A percentile compares a stretch with the other conserved stretches of the same genome.
Conservation (phyloP, 2,888 invertebrate genomes). For the Oegoconia quadripuncta region DNA sequence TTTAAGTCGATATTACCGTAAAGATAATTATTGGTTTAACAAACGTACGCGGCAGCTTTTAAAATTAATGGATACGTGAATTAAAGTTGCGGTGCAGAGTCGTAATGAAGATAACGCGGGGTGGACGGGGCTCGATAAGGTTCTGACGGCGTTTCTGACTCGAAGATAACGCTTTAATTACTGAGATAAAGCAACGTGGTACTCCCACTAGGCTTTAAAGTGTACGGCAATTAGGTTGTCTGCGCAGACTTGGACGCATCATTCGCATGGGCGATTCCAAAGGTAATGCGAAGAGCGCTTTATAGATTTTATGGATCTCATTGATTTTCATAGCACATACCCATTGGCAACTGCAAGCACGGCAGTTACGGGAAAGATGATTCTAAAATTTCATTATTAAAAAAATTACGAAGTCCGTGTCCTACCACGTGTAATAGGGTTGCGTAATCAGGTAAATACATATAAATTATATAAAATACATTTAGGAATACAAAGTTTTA, state of each 20-base stretch:
- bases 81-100: slow-evolving; percentile 61
- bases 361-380: too few relatives aligned
- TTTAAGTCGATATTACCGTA: slow-evolving; percentile 48
- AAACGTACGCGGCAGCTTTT: slow-evolving; percentile 60
- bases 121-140: slow-evolving; percentile 63
- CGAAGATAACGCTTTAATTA: slow-evolving; percentile 68
- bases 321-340: too few relatives aligned
- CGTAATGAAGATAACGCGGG: slow-evolving; percentile 71
- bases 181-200: slow-evolving; percentile 45
- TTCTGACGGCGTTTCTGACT: slow-evolving; percentile 65
- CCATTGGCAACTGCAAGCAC: too few relatives aligned
- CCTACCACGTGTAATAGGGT: too few relatives aligned
- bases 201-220: slow-evolving; percentile 40
- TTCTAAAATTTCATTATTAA: too few relatives aligned
- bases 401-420: too few relatives aligned
- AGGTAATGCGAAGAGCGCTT: too few relatives aligned
- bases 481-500: too few relatives aligned
- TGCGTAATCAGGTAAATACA: too few relatives aligned
- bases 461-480: too few relatives aligned
- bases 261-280: not conserved
- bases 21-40: slow-evolving; percentile 66
- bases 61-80: slow-evolving; percentile 73
- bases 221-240: slow-evolving; percentile 36
- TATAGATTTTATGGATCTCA: too few relatives aligned
- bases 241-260: not conserved